Evolutionary conservation across 2,888 invertebrate genomes (phyloP), one percentile per base, ranked within the genome.

Genomic region (Trissolcus brochymenae): DNA sequence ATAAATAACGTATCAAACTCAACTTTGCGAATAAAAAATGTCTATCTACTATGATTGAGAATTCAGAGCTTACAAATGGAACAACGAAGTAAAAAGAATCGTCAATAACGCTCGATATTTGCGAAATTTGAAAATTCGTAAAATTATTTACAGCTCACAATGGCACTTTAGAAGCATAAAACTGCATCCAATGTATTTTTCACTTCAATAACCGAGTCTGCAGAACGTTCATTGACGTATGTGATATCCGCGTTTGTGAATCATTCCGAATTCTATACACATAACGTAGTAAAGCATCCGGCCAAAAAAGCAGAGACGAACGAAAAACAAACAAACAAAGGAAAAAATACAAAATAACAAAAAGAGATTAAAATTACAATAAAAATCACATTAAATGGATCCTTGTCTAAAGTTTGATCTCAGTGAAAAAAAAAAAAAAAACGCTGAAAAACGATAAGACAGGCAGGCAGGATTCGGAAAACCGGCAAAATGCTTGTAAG

Each of bases 111-210:
- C 56, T 71, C 55, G 60, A 76, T 66, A 65, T 43, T 70, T 75
- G 66, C 74, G 66, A 76, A 56, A 51, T 76, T 65, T 56, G 65
- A 71, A 46, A 76, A 70, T 60, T 70, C 70, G 46, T 76, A 76
- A 76, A 76, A 76, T 76, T 76, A 76, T 76, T 59, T 76, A 76
- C 76, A 76, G 70, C 76, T 76, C 70, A 54, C 75, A 70, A 70
- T 75, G 75, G 75, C 74, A 74, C 74, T 74, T 74, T 74, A 74
- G 74, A 74, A 74, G 74, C 74, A 74, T 74, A 74, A 74, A 74
- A 74, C 74, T 74, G 74, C 74, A 74, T 74, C 74, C 51, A 74
- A 67, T 68, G 54, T 74, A 56, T 56, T 54, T 29, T 59, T 66
- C 61, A 74, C 68, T 67, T 74, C 67, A 68, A 74, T 35, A 35